Conservation (phyloP, 2,113 vertebrate genomes). For the Saccopteryx leptura region DNA sequence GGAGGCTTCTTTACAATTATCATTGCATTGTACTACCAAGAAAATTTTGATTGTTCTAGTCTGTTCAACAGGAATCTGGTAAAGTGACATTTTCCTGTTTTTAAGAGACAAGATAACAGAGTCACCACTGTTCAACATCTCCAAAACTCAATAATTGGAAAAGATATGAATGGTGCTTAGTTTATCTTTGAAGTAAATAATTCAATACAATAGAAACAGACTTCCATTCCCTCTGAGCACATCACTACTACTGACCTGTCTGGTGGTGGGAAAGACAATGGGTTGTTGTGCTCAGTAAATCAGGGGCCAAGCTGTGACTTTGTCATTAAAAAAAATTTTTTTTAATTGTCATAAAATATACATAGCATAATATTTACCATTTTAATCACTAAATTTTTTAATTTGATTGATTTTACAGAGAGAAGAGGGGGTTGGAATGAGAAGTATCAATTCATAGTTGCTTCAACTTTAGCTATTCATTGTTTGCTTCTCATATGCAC, state of each 20-base stretch:
- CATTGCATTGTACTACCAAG: neutral
- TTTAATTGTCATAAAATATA: neutral
- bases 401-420: no score
- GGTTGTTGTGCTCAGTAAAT: neutral
- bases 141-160: neutral
- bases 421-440: no score
- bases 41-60: neutral
- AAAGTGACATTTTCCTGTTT: conserved; percentile 13
- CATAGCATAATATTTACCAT: no score
- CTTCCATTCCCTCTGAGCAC: neutral
- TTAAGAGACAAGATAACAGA: conserved; percentile 19
- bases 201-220: neutral
- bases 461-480: no score
- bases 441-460: no score
- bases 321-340: neutral
- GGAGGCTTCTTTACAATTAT: neutral
- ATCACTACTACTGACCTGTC: accelerated
- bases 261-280: accelerated
- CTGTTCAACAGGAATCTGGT: neutral
- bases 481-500: no score
- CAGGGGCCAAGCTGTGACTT: neutral
- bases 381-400: no score
- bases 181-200: neutral
- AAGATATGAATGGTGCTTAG: neutral
- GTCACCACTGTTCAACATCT: neutral